phyloP scores from a whole-genome alignment of 2,797 vertebrate species.

The Echeneis naucrates region DNA sequence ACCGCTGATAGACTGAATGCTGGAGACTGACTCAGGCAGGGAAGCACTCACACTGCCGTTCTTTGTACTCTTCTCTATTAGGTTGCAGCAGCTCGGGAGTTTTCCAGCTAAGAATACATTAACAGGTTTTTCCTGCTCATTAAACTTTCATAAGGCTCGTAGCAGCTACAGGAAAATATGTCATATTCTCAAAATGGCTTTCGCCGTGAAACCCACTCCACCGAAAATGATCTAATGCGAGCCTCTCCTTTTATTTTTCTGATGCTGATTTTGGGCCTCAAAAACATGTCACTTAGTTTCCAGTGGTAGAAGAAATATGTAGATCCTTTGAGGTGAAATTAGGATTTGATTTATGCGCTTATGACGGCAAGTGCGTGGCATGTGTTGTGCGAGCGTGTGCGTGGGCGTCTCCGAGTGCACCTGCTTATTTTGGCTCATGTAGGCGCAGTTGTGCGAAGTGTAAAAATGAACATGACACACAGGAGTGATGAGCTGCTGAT shows the following conservation, averaged over 20 bases:
- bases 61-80: constrained; percentile 18
- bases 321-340: neutral
- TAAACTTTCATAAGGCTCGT: constrained; percentile 63
- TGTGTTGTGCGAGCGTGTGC: neutral
- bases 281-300: neutral
- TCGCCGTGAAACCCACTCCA: constrained; percentile 5
- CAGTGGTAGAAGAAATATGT: neutral
- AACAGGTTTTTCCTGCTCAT: constrained; percentile 58
- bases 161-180: constrained; percentile 55
- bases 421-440: neutral
- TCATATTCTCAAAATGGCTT: constrained; percentile 40
- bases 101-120: constrained; percentile 48
- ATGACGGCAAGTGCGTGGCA: too few relatives aligned
- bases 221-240: constrained; percentile 37
- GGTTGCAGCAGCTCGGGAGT: constrained; percentile 23
- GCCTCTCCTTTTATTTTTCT: neutral
- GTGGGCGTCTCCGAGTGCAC: neutral
- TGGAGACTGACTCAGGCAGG: constrained; percentile 1
- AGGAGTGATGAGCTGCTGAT: neutral
- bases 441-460: neutral
- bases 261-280: neutral
- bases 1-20: constrained; percentile 31
- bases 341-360: neutral
- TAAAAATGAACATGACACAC: neutral
- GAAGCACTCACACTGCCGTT: constrained; percentile 8